phyloP scores from a whole-genome alignment of 2,113 vertebrate species.

The Otis tarda region DNA sequence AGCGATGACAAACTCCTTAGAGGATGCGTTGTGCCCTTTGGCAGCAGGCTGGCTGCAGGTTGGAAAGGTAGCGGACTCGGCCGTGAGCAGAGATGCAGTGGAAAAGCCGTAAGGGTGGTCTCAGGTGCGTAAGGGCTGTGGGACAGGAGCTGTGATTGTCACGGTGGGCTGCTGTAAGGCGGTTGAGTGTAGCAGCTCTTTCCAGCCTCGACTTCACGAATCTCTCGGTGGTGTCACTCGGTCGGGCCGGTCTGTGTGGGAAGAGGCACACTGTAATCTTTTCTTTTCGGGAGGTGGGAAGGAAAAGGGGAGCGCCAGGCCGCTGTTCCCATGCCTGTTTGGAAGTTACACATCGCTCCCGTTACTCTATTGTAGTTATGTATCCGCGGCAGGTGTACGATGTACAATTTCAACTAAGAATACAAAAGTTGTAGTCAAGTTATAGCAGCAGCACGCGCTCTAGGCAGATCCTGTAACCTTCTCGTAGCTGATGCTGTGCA shows the following conservation, averaged over 20 bases:
- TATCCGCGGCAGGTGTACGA: slow-evolving; percentile 52
- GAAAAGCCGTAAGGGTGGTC: slow-evolving; percentile 71
- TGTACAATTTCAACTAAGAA: slow-evolving; percentile 53
- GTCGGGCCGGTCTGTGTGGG: background rate
- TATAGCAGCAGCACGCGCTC: slow-evolving; percentile 46
- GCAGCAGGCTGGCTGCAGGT: slow-evolving; percentile 63
- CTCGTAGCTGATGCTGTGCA: slow-evolving; percentile 66
- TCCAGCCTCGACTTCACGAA: background rate
- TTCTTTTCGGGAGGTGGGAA: background rate
- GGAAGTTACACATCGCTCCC: slow-evolving; percentile 34
- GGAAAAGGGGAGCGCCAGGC: background rate
- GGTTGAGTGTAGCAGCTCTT: background rate
- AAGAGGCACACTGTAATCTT: background rate
- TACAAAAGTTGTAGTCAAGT: slow-evolving; percentile 37
- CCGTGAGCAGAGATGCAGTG: slow-evolving; percentile 73
- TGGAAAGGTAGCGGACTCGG: slow-evolving; percentile 66
- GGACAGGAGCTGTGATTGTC: background rate
- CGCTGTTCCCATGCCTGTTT: background rate
- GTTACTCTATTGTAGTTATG: slow-evolving; percentile 38
- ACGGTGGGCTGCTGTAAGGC: background rate
- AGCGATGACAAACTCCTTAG: slow-evolving; percentile 62
- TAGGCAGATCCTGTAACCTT: slow-evolving; percentile 49
- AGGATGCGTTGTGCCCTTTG: slow-evolving; percentile 56
- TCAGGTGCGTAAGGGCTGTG: background rate
- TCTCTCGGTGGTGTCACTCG: background rate